Evolutionary conservation across 2,797 vertebrate species (phyloP).

Genomic region (Neomorphus geoffroyi): DNA sequence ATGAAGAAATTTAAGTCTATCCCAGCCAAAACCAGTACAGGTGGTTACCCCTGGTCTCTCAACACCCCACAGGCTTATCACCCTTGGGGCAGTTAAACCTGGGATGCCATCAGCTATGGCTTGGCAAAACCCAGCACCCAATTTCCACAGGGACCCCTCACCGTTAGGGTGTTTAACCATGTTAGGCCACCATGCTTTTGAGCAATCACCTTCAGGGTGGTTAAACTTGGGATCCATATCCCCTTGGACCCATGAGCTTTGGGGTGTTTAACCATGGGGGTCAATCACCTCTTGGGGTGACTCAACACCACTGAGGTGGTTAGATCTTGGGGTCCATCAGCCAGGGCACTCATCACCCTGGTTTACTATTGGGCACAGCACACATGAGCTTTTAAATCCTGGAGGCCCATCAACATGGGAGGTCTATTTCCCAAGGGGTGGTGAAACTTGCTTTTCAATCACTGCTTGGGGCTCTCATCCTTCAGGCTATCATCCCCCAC

Average conservation of each 20-base stretch:
- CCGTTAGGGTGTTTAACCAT: too few species aligned
- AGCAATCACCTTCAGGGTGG: not conserved
- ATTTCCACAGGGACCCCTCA: too few species aligned
- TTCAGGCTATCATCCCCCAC: not conserved
- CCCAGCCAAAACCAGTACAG: too few species aligned
- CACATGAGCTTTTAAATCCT: not conserved
- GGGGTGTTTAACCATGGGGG: not conserved
- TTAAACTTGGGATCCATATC: not conserved
- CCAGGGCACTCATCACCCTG: not conserved
- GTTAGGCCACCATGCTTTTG: too few species aligned
- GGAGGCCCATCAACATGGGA: not conserved
- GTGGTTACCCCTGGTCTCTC: not conserved
- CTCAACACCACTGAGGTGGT: too few species aligned
- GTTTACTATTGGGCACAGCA: not conserved
- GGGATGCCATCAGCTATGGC: too few species aligned
- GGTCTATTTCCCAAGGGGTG: not conserved
- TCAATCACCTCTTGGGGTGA: too few species aligned
- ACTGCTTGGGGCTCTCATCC: not conserved
- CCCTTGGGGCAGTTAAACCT: too few species aligned
- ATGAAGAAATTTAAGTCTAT: too few species aligned
- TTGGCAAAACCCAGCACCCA: too few species aligned
- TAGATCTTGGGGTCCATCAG: not conserved
- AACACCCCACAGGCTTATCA: not conserved
- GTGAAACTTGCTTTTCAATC: not conserved
- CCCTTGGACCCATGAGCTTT: not conserved